Evolutionary conservation across 2,797 vertebrate species (phyloP).

Genomic region (Lates japonicus): DNA sequence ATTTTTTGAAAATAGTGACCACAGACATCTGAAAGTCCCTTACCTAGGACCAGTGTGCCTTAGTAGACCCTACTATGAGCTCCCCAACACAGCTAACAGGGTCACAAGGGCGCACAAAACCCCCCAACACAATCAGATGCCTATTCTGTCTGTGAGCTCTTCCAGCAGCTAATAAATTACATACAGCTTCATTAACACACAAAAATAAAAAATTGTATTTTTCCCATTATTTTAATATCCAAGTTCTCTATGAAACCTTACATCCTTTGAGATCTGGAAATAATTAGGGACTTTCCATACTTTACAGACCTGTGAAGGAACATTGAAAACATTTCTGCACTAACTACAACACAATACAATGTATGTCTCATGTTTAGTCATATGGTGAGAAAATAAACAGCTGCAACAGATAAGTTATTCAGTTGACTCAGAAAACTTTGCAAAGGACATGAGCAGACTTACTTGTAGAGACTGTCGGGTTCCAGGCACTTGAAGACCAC

Average conservation of each 20-base stretch:
- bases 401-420: slow-evolving; percentile 35
- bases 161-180: not conserved
- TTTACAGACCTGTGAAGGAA: slow-evolving; percentile 18
- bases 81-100: slow-evolving; percentile 4
- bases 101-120: not conserved
- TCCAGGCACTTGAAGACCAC: slow-evolving; percentile 99
- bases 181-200: slow-evolving; percentile 9
- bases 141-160: not conserved
- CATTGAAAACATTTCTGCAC: slow-evolving; percentile 12
- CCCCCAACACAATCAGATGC: not conserved
- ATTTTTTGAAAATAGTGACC: not conserved
- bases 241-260: slow-evolving; percentile 23
- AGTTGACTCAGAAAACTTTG: slow-evolving; percentile 24
- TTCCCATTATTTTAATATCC: slow-evolving; percentile 12
- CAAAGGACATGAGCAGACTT: slow-evolving; percentile 75
- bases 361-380: slow-evolving; percentile 44
- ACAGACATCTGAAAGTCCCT: not conserved
- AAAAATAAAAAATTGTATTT: slow-evolving; percentile 1
- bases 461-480: slow-evolving; percentile 99
- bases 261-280: slow-evolving; percentile 30
- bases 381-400: slow-evolving; percentile 29
- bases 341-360: slow-evolving; percentile 29
- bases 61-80: not conserved
- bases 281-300: slow-evolving; percentile 23
- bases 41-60: not conserved